These are phyloP conservation scores for Congeria kusceri DNA, from an alignment of 2,888 invertebrate genomes.

Conservation along the genomic window DNA sequence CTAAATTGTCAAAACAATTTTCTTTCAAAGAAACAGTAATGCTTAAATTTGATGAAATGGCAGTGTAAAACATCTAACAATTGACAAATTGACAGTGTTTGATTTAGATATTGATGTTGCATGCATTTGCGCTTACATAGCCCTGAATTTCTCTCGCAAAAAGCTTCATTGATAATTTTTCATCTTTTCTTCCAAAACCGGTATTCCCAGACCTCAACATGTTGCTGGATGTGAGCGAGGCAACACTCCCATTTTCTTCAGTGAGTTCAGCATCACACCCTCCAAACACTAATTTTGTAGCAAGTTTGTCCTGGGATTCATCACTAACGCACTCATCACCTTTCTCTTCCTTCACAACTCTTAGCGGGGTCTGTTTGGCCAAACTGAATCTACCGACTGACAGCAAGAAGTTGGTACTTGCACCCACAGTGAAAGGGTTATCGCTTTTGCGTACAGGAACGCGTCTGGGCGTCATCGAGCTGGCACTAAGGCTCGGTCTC, in stretches of 20 bases:
- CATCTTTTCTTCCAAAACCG: no score
- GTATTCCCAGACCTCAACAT: not conserved
- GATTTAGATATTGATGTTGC: no score
- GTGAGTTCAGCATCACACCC: not conserved
- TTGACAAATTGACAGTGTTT: no score
- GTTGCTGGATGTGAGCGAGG: conserved; percentile 24
- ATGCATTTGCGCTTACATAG: no score
- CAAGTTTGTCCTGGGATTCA: no score
- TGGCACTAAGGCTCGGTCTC: not conserved
- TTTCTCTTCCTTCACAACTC: not conserved
- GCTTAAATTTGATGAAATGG: no score
- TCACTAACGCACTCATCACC: not conserved
- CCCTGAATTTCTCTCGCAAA: no score
- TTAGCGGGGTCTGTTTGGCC: not conserved
- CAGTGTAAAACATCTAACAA: no score
- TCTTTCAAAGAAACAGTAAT: no score
- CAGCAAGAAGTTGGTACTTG: not conserved
- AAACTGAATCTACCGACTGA: conserved; percentile 5
- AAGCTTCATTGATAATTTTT: no score
- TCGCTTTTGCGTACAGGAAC: not conserved
- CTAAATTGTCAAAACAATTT: no score
- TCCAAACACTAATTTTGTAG: no score
- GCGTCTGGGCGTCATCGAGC: not conserved
- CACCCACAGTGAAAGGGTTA: not conserved
- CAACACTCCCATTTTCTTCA: conserved; percentile 7